These are phyloP conservation scores for Oligia fasciuncula DNA, from an alignment of 2,888 invertebrate genomes.

Conservation along the genomic window DNA sequence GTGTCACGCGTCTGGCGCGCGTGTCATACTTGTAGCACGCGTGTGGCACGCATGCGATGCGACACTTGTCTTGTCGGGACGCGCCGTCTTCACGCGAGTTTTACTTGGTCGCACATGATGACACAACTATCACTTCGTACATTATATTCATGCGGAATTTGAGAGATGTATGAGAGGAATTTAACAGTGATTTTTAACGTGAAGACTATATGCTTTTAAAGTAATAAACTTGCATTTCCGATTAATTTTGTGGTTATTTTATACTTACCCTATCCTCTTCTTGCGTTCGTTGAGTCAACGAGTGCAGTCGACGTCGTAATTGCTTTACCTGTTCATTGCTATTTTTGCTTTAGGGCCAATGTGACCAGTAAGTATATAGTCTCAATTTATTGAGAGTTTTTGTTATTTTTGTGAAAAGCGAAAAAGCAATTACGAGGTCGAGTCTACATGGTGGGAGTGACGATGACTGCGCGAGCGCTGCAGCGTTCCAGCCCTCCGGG, in stretches of 20 bases:
- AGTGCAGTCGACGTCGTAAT: not conserved
- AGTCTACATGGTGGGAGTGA: not conserved
- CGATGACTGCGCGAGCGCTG: not conserved
- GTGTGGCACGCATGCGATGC: too few relatives aligned
- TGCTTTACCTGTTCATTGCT: not conserved
- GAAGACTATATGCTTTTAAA: conserved; percentile 85
- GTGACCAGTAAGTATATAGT: not conserved
- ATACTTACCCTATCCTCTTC: not conserved
- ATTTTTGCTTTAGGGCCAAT: not conserved
- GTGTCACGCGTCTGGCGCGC: too few relatives aligned
- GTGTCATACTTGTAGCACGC: too few relatives aligned
- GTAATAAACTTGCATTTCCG: conserved; percentile 87
- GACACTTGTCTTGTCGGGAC: too few relatives aligned
- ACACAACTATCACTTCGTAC: conserved; percentile 39
- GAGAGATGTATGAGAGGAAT: conserved; percentile 69
- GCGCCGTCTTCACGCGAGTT: conserved; percentile 22
- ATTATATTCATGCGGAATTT: conserved; percentile 54
- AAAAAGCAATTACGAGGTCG: not conserved
- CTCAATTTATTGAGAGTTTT: not conserved
- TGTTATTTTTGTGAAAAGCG: not conserved
- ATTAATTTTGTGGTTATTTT: conserved; percentile 66
- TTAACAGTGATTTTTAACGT: conserved; percentile 76
- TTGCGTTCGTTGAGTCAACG: not conserved
- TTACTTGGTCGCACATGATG: conserved; percentile 25
- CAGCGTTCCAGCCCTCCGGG: not conserved